Evolutionary conservation across 2,113 vertebrate species (phyloP), one percentile per base, ranked within the genome.

Genomic region (Irena cyanogastra): DNA sequence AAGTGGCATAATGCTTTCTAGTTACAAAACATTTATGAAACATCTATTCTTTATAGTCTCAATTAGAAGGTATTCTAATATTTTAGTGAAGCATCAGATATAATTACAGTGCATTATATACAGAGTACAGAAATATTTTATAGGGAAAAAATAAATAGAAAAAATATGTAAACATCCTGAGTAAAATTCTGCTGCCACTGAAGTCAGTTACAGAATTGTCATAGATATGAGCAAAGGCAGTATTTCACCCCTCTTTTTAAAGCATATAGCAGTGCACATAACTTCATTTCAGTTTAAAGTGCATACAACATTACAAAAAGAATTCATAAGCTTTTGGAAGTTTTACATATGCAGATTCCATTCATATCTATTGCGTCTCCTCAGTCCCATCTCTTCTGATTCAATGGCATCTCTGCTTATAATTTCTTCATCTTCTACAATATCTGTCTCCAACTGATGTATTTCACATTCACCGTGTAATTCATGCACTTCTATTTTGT

Each of bases 291-390:
- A 85, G 72, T 91, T 96, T 96, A 95, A 97, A 97, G 93, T 97
- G 96, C 95, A 89, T 92, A 94, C 49, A 82, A 81, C 22, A 37
- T 88, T 71, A 79, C 86, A 56, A 47, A 89, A 94, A 42, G 42
- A 89, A 75, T 20, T 81, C 49, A 63, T 77, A 69, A 66, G 42
- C 35, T 71, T 93, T 45, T 82, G 2, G 3, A 90, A 60, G 31
- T 50, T 93, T 82, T 78, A 59, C 50, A 63, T 78, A 66, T 86
- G 60, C n/a, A 53, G 76, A 65, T 75, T 93, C 98, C 97, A 98
- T 97, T 98, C 97, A 2, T 87, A 98, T 96, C 96, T 98, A 93
- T 97, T 98, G 74, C 98, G 98, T 86, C 98, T 96, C 89, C 99
- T 98, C 89, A 99, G 96, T 57, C 95, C 97, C 14, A 85, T 96